Base-by-base conservation (phyloP, 2,113 vertebrate genomes). In the Heterotilapia buettikoferi region DNA sequence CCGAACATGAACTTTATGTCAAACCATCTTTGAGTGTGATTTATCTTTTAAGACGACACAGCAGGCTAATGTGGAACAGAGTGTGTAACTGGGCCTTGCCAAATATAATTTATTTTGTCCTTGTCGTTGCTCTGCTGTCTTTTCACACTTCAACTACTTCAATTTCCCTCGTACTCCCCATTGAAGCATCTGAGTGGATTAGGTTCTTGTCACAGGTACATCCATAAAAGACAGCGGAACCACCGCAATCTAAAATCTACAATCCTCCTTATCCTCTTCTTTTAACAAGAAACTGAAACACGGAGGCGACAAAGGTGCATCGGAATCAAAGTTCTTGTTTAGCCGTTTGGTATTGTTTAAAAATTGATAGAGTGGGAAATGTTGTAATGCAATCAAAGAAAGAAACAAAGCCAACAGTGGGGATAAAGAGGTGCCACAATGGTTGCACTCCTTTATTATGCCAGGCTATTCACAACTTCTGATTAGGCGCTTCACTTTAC, bases 401-500 rank as follows among this genome's bases (percentile, higher is more conserved):
- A 59, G 33, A 88, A 85, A 86, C 12, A 80, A 85, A 52, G 40
- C 3, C 53, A 52, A 57, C 52, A 29, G 71, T 73, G 26, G n/a
- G 47, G 53, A 85, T 36, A 29, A 88, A 73, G 59, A 52, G 36
- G 73, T 84, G 71, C 40, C 82, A 85, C 56, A 78, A 47, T 63
- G 21, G 24, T 80, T 79, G 47, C 81, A 84, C 52, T 33, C 24
- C 85, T 84, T 88, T 85, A 88, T 88, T 89, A 83, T 90, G 90
- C 47, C 76, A 59, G 40, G 47, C 73, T 92, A 50, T 86, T 93
- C 71, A 87, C n/a, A 10, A 40, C 66, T 83, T 63, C 83, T 91
- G 86, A 89, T 86, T 87, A 86, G 56, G 53, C 82, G 36, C 87
- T 90, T 92, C 63, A 83, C 80, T 81, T 82, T 85, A 54, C 61